phyloP scores from a whole-genome alignment of 2,797 vertebrate species.

The Pseudochirops corinnae region DNA sequence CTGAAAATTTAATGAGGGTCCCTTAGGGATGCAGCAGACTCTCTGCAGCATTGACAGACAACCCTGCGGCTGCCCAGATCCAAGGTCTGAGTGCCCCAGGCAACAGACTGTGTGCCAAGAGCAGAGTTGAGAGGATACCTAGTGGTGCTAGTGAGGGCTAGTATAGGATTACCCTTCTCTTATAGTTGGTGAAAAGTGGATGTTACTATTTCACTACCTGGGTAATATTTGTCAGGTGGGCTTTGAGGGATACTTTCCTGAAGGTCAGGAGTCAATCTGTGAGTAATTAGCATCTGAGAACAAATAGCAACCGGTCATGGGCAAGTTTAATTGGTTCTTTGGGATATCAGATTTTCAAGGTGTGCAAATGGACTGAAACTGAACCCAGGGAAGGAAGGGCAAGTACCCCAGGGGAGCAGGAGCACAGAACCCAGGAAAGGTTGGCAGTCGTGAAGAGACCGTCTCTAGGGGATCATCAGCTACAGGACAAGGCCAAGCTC shows the following conservation, averaged over 20 bases:
- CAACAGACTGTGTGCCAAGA: not conserved
- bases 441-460: not conserved
- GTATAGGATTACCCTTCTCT: not conserved
- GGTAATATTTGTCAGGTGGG: not conserved
- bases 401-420: not conserved
- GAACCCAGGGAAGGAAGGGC: not conserved
- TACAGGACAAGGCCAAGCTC: not conserved
- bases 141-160: not conserved
- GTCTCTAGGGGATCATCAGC: not conserved
- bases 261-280: not conserved
- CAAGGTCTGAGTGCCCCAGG: not conserved
- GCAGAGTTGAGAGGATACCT: not conserved
- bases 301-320: not conserved
- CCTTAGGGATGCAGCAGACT: constrained; percentile 54
- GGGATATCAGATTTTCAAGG: not conserved
- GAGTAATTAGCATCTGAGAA: not conserved
- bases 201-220: not conserved
- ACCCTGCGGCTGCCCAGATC: constrained; percentile 22
- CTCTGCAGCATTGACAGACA: constrained; percentile 42
- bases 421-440: not conserved
- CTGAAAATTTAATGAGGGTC: constrained; percentile 69
- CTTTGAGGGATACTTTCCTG: not conserved
- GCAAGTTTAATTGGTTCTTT: not conserved
- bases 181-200: not conserved
- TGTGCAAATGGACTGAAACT: not conserved